A percentile compares a stretch with the other conserved stretches of the same genome.
Evolutionary conservation across 2,797 vertebrate genomes (phyloP).

Genomic region (Taenioides sp.): DNA sequence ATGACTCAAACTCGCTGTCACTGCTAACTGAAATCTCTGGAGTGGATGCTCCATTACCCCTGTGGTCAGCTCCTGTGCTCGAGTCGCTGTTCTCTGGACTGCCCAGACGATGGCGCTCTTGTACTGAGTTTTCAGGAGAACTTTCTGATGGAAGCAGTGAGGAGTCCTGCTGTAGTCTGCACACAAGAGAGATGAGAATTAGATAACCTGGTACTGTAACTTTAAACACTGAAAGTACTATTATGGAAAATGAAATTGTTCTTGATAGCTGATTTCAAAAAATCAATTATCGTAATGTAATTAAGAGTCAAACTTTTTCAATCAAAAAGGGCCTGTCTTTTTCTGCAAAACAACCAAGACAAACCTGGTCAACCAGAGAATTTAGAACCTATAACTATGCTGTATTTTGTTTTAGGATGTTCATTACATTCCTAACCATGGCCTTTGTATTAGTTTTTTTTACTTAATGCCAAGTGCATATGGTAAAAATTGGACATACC

Average conservation of each 20-base stretch:
- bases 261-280: not conserved
- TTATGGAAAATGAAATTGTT: not conserved
- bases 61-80: constrained; percentile 68
- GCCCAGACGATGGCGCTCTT: constrained; percentile 61
- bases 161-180: constrained; percentile 77
- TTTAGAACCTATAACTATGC: not conserved
- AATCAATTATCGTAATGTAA: no score
- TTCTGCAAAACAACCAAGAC: not conserved
- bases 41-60: constrained; percentile 67
- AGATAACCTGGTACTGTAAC: not conserved
- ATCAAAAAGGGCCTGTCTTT: not conserved
- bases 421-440: not conserved
- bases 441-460: no score
- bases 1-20: constrained; percentile 81
- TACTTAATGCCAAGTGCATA: not conserved
- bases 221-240: not conserved
- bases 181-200: not conserved
- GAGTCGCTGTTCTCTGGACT: constrained; percentile 79
- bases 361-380: not conserved
- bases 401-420: not conserved
- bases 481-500: constrained; percentile 42
- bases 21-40: constrained; percentile 81
- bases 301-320: no score
- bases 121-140: constrained; percentile 64
- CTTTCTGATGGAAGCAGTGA: constrained; percentile 63